Evolutionary conservation across 2,797 vertebrate genomes (phyloP), one percentile per base, ranked within the genome.

Genomic region (Esox lucius): DNA sequence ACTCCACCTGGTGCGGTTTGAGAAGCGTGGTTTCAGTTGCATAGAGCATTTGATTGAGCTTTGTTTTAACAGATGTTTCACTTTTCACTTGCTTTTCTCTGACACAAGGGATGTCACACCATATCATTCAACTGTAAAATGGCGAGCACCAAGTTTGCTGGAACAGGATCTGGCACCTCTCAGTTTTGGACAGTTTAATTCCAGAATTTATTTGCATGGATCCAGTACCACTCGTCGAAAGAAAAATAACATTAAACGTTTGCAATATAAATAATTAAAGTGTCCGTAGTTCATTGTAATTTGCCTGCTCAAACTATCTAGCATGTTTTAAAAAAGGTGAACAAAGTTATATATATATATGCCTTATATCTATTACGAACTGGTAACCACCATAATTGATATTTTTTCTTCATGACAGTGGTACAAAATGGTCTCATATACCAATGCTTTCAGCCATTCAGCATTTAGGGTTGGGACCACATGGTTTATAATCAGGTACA

Each of bases 1-100:
- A 74, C 70, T 81, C 82, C 86, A 77, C 76, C 83, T 78, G 80
- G 68, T 62, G 70, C 72, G 56, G 68, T 42, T 71, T 53, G 68
- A 51, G 49, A 81, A 68, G 65, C 49, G 16, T 17, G 65, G 35
- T 73, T 71, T 80, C 26, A 17, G 7, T 49, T 73, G 75, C 26
- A 61, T 39, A n/a, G 51, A 59, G 19, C 78, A 76, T 85, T 84
- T 83, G 73, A 74, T 72, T 83, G 65, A 24, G 72, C 59, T 82
- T 81, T 85, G 65, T 74, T 86, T 72, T 80, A 82, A 84, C 75
- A 56, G 68, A 62, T 75, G 76, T 46, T 73, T 68, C 67, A 70
- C 49, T 75, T 74, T 69, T 77, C 65, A 69, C 42, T 70, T 19
- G 42, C 77, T 70, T 75, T 26, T 35, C 22, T 75, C 49, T 56